Evolutionary conservation across 2,113 vertebrate species (phyloP), one percentile per base, ranked within the genome.

Genomic region (Vidua macroura): DNA sequence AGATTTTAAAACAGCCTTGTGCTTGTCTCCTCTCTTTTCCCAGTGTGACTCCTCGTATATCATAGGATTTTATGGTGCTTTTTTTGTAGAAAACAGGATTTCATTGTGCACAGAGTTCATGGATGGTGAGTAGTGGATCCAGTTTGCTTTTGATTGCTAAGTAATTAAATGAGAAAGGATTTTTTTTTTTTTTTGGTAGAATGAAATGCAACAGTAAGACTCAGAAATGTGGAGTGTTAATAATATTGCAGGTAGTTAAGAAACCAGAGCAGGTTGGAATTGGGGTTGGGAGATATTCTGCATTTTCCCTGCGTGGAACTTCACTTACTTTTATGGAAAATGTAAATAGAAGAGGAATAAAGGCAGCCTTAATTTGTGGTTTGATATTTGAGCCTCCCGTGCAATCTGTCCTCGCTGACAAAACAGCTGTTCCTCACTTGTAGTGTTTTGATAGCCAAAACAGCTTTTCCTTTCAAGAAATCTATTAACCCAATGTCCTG

Each of bases 31-130:
- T 96, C 91, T 96, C 74, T 97, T 86, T 94, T 98, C 98, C 41
- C 98, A 99, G 99, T 99, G 99, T 69, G 99, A 99, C 97, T 99
- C 99, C 5, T 98, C 98, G 2, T 99, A 99, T 96, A 99, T 99
- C 98, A 99, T 99, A 98, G 99, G 99, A 86, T 99, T 99, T 98
- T 99, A 99, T 92, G 99, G 99, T 79, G 99, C 99, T 90, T 99
- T 99, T 98, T 99, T 99, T 96, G 99, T 99, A 88, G 99, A 99
- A 97, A 99, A 99, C 98, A 98, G 99, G 94, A 99, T 99, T 98
- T 99, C 99, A 8, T 98, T 99, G 97, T 99, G 99, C 96, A 99
- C 99, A 77, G 99, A 99, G 97, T 99, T 99, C 95, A 99, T 99
- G 99, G 99, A 99, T 80, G 99, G 99, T 99, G 97, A 99, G 99